Evolutionary conservation across 2,888 invertebrate species (phyloP).

Genomic region (Torymus tubicola): DNA sequence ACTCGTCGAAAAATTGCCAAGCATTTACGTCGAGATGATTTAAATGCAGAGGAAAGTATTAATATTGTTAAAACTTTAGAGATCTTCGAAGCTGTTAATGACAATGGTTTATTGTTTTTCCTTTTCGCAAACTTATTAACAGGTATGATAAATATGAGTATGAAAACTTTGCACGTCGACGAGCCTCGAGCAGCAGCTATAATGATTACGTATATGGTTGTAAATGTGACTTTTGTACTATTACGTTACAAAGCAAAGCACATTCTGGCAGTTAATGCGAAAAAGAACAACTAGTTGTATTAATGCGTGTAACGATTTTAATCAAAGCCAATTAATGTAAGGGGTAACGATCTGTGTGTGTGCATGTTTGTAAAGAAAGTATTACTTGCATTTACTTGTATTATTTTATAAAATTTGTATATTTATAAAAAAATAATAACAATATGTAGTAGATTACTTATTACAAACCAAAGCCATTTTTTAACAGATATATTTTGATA

Average conservation of each 20-base stretch:
- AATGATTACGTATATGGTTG: conserved; percentile 68
- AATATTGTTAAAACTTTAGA: conserved; percentile 75
- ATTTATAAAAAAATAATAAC: conserved; percentile 58
- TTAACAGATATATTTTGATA: conserved; percentile 49
- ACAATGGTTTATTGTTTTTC: conserved; percentile 90
- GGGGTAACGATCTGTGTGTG: background rate
- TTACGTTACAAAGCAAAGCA: conserved; percentile 63
- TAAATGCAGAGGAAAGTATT: conserved; percentile 47
- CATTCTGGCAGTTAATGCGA: conserved; percentile 17
- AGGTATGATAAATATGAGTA: conserved; percentile 86
- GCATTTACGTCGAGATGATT: conserved; percentile 63
- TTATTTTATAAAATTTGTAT: conserved; percentile 56
- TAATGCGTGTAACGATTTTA: conserved; percentile 3
- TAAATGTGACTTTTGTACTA: conserved; percentile 64
- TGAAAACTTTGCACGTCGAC: conserved; percentile 80
- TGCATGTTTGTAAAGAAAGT: conserved; percentile 26
- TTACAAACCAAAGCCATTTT: conserved; percentile 43
- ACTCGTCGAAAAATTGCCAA: conserved; percentile 31
- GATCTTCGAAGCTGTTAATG: conserved; percentile 85
- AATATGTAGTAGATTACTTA: conserved; percentile 41
- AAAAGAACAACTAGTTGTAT: conserved; percentile 31
- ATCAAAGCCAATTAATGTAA: no score
- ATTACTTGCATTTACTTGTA: conserved; percentile 35
- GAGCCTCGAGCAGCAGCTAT: conserved; percentile 64
- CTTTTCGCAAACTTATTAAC: conserved; percentile 90